phyloP scores from a whole-genome alignment of 2,113 vertebrate species.

The Falcunculus frontatus region DNA sequence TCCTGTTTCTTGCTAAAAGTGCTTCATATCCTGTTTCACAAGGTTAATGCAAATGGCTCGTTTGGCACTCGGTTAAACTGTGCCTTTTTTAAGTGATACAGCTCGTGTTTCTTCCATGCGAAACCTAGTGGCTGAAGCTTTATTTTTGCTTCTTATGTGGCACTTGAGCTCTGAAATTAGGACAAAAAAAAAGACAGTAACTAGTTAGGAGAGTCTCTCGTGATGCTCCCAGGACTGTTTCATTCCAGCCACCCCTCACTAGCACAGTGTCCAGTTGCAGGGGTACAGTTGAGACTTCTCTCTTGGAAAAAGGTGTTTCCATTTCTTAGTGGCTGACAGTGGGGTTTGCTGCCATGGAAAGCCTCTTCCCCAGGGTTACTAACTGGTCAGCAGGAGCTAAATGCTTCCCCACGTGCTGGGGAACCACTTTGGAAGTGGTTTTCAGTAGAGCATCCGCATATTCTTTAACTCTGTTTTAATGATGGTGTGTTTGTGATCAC shows the following conservation, averaged over 20 bases:
- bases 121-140: background rate
- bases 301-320: background rate
- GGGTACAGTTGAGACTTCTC: fast-evolving
- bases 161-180: background rate
- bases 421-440: background rate
- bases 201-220: background rate
- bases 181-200: background rate
- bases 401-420: background rate
- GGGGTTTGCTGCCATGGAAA: background rate
- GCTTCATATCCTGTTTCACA: background rate
- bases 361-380: background rate
- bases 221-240: background rate
- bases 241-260: background rate
- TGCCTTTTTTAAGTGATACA: background rate
- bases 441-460: background rate
- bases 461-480: background rate
- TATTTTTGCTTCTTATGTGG: background rate
- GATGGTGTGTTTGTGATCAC: background rate
- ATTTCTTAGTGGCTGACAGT: background rate
- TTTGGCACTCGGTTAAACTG: background rate
- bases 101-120: background rate
- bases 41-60: background rate
- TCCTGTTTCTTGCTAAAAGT: background rate
- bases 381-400: background rate
- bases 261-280: fast-evolving